Evolutionary conservation across 2,797 vertebrate species (phyloP).

Genomic region (Smutsia temminckii): DNA sequence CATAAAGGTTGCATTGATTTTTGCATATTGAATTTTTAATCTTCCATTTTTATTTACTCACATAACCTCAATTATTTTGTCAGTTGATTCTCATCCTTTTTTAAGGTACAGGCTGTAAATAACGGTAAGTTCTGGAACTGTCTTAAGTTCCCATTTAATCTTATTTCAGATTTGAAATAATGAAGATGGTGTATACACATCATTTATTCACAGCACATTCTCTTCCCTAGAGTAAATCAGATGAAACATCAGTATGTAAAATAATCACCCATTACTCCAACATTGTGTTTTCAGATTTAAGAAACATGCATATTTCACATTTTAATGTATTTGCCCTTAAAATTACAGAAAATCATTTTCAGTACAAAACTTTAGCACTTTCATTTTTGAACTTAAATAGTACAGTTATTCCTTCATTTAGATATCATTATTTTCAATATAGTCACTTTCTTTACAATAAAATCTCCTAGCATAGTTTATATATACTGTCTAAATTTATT

Average conservation of each 20-base stretch:
- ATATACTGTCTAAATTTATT: constrained; percentile 34
- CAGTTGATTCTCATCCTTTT: background rate
- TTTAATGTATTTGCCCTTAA: constrained; percentile 28
- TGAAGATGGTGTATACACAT: background rate
- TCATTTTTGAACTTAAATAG: background rate
- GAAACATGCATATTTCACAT: background rate
- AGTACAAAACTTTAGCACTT: background rate
- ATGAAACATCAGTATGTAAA: background rate
- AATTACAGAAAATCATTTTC: background rate
- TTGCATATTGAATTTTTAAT: constrained; percentile 35
- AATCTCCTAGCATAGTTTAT: background rate
- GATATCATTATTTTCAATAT: background rate
- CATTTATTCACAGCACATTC: background rate
- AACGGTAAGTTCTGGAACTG: background rate
- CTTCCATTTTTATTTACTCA: background rate
- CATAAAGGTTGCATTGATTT: background rate
- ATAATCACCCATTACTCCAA: background rate
- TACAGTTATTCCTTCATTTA: background rate
- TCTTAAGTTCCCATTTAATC: background rate
- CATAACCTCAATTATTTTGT: background rate
- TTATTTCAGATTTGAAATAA: constrained; percentile 4
- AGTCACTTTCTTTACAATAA: constrained; percentile 7
- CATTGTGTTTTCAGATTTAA: background rate
- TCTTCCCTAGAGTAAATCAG: background rate
- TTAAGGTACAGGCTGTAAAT: background rate